Evolutionary conservation across 2,888 invertebrate species (phyloP), one percentile per base, ranked within the genome.

Genomic region (Eucera pruinosa): DNA sequence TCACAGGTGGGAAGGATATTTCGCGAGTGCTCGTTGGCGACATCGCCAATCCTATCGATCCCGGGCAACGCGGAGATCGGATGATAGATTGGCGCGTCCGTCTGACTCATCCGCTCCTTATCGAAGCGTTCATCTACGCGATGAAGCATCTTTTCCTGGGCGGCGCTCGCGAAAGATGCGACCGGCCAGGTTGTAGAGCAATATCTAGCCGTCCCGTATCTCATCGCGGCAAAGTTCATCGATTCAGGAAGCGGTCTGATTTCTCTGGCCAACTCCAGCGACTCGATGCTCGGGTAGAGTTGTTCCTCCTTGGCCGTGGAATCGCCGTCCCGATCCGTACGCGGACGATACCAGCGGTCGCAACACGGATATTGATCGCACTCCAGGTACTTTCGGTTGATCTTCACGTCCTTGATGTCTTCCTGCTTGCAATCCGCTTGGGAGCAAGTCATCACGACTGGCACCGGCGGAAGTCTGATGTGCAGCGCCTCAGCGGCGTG

Each of bases 401-500:
- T 82, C 71, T 89, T 85, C 15, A 81, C 71, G 67, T 89, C 86
- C 47, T 88, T 87, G n/a, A 84, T 71, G 67, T 87, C 86, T 33
- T 90, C 88, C 45, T 78, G 80, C 41, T 85, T 84, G 58, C 82
- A 86, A 25, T 87, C 81, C 6, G 78, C 13, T 7, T 68, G 69
- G 11, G 27, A 36, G 23, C 73, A 70, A 20, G 81, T 71, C 66
- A 80, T 79, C 54, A 65, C 72, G 6, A 83, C 61, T 1, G 88
- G 87, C 3, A 89, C 70, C 9, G 87, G 82, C 5, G 91, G 91
- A n/a, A 91, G 81, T 9, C 82, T 78, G 7, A 91, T 90, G 20
- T 79, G 89, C 1, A 91, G 83, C 2, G 90, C 84, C 39, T 90
- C 89, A 5, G 95, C 94, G 2, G 95, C 94, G 30, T 94, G 93